Conservation (phyloP, 2,888 invertebrate species). For the Formica aserva region DNA sequence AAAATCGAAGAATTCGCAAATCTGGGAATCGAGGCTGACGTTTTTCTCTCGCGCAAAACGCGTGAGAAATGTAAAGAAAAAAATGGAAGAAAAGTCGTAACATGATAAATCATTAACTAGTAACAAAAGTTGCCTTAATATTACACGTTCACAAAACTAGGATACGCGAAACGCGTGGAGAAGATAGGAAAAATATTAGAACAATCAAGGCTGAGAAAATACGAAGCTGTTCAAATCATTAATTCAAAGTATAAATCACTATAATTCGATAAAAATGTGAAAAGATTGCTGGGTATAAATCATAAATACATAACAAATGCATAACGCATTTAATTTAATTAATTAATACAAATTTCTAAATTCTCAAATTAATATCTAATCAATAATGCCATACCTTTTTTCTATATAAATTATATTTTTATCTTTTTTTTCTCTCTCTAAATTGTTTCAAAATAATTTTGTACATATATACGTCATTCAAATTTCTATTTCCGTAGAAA, state of each 20-base stretch:
- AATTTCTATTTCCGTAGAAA: background rate
- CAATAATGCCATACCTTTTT: background rate
- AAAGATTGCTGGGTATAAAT: background rate
- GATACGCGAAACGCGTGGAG: constrained; percentile 46
- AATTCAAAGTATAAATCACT: constrained; percentile 2
- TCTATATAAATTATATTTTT: constrained; percentile 7
- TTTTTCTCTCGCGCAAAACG: constrained; percentile 16
- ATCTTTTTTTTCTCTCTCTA: background rate
- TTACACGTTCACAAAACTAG: constrained; percentile 75
- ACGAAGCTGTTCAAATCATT: background rate
- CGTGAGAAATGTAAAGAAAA: background rate
- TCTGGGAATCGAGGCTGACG: constrained; percentile 16
- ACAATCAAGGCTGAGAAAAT: background rate
- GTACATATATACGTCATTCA: background rate
- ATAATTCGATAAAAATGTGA: background rate
- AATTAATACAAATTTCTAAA: background rate
- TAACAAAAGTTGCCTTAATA: constrained; percentile 82
- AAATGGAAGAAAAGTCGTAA: constrained; percentile 47
- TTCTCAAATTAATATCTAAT: background rate
- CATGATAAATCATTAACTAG: constrained; percentile 70
- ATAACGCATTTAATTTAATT: constrained; percentile 10
- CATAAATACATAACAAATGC: background rate
- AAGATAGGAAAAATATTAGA: constrained; percentile 45
- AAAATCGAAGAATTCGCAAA: constrained; percentile 1
- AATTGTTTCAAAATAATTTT: constrained; percentile 6